A percentile compares a stretch with the other conserved stretches of the same genome.
These are phyloP conservation scores for Ecdyonurus torrentis DNA, from an alignment of 2,888 invertebrate species.

Conservation along the genomic window DNA sequence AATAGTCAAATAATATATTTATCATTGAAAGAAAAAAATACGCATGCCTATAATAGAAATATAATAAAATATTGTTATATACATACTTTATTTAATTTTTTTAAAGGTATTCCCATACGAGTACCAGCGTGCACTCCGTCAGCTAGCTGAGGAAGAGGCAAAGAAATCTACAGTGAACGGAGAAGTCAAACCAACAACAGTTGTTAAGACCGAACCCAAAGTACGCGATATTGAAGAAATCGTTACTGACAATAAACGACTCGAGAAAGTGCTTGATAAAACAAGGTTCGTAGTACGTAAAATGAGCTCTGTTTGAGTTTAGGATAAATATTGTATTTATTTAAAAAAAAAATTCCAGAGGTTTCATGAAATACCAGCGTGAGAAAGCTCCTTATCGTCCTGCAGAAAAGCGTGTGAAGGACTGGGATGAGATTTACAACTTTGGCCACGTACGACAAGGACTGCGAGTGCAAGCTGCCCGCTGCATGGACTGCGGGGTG, in stretches of 20 bases:
- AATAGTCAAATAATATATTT: too few species aligned
- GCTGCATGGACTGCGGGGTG: conserved; percentile 99
- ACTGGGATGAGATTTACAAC: conserved; percentile 97
- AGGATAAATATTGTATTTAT: conserved; percentile 1
- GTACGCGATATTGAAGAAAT: conserved; percentile 80
- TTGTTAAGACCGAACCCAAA: conserved; percentile 21
- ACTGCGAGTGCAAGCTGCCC: conserved; percentile 76
- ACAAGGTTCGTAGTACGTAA: conserved; percentile 32
- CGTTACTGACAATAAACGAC: conserved; percentile 63
- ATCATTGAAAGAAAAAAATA: too few species aligned
- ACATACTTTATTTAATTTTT: conserved; percentile 4
- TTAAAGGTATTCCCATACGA: conserved; percentile 83
- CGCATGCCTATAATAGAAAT: too few species aligned
- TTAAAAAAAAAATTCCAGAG: conserved; percentile 31
- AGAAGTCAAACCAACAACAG: conserved; percentile 8
- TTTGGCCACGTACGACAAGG: conserved; percentile 71
- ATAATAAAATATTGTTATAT: not conserved
- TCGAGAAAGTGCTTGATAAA: conserved; percentile 69
- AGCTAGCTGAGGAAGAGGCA: conserved; percentile 33
- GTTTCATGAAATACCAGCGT: conserved; percentile 92
- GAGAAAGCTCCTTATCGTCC: conserved; percentile 75
- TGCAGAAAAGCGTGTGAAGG: conserved; percentile 66
- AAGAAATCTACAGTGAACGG: conserved; percentile 27
- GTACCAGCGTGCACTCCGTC: conserved; percentile 77
- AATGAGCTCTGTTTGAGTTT: conserved; percentile 2